Base-by-base conservation (phyloP, 2,888 invertebrate genomes). In the Acleris cristana region DNA sequence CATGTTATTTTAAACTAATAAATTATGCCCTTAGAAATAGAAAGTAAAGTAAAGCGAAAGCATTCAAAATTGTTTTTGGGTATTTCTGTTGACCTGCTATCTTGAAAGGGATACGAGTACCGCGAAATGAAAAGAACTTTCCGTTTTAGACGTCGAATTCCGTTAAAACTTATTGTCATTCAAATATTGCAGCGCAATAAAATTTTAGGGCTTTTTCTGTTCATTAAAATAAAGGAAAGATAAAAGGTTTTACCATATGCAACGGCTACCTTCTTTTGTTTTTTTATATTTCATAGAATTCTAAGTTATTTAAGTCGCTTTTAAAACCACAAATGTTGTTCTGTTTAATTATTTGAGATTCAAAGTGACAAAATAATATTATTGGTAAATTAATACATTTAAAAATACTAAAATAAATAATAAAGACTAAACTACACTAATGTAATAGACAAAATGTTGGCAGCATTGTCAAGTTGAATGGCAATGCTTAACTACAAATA, bases 41-140 rank as follows among this genome's bases (percentile, higher is more conserved):
- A 83, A 83, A 84, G 82, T 77, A 64, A 65, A 72, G 75, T 74
- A 76, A 79, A 81, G 76, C 74, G 82, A 85, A 83, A 85, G 84
- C 80, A 40, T 40, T 40, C 40, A 40, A 4, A 40, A 67, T 64
- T 21, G 62, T 72, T 75, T 71, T 70, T 70, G 58, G 54, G 48
- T 34, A 53, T 60, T 59, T 60, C 57, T 48, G 53, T 62, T 63
- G 64, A 53, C 59, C 65, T 48, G 48, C 5, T 48, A 26, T 51
- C 61, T 44, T 44, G 45, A 66, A 65, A 65, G 62, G 61, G 67
- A 71, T 73, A 23, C 23, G 23, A 23, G 23, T 23, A 74, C 72
- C 69, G 68, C 64, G 68, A 74, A 77, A 66, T 55, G 30, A 44
- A 21, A 70, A 52, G 58, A 40, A 34, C 58, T 64, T 64, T 68